Conservation (phyloP, 2,113 vertebrate species). For the Semicossyphus pulcher region DNA sequence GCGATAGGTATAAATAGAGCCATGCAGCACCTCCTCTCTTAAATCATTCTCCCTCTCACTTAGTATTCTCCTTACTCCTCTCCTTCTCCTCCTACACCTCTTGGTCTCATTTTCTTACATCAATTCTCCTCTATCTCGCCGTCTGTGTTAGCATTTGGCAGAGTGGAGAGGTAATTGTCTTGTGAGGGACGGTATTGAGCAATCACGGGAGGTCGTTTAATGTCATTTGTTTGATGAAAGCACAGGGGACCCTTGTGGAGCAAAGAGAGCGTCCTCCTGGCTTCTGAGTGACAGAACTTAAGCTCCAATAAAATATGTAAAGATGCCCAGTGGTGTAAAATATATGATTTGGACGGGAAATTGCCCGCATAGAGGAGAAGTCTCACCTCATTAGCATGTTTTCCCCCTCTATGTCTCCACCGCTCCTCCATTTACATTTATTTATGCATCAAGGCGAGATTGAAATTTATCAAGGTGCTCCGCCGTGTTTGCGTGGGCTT, state of each 20-base stretch:
- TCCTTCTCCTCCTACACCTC: conserved; percentile 7
- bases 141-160: conserved; percentile 39
- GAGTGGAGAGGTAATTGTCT: conserved; percentile 41
- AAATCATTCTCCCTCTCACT: conserved; percentile 41
- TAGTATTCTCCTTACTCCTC: conserved; percentile 52
- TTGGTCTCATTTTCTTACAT: conserved; percentile 28
- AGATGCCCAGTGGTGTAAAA: conserved; percentile 2
- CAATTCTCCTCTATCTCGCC: too few relatives aligned
- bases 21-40: conserved; percentile 46
- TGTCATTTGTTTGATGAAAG: conserved; percentile 39
- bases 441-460: conserved; percentile 55
- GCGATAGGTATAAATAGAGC: conserved; percentile 58
- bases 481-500: conserved; percentile 33
- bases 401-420: background rate
- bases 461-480: conserved; percentile 56
- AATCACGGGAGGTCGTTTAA: conserved; percentile 46
- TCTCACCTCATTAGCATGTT: conserved; percentile 51
- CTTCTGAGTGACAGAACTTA: conserved; percentile 30
- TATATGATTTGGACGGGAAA: conserved; percentile 19
- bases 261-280: conserved; percentile 12
- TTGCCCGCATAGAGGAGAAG: conserved; percentile 5
- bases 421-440: conserved; percentile 52
- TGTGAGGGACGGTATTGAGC: conserved; percentile 40
- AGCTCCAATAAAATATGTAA: conserved; percentile 10
- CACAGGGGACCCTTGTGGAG: conserved; percentile 6